Evolutionary conservation across 2,113 vertebrate genomes (phyloP).

Genomic region (Lophius piscatorius): DNA sequence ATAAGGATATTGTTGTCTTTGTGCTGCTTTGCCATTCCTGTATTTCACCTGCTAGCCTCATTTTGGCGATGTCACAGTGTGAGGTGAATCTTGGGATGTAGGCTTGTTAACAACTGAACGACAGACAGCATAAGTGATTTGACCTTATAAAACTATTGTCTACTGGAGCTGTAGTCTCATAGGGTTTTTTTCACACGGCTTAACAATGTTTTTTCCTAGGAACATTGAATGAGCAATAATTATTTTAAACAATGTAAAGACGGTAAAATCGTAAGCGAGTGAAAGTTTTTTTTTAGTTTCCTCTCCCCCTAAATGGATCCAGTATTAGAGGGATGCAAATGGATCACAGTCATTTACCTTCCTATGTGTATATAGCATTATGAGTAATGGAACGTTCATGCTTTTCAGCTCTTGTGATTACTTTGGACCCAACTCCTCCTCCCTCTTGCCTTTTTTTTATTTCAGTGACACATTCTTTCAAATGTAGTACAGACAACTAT

Average conservation of each 20-base stretch:
- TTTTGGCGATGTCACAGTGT: not conserved
- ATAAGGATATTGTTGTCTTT: not conserved
- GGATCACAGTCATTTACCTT: slow-evolving; percentile 79
- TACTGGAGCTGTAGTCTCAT: slow-evolving; percentile 1
- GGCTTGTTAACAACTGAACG: not conserved
- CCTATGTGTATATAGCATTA: slow-evolving; percentile 74
- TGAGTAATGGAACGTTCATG: slow-evolving; percentile 81
- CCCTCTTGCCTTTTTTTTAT: slow-evolving; percentile 68
- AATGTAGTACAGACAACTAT: slow-evolving; percentile 65
- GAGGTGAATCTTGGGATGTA: not conserved
- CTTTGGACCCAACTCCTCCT: slow-evolving; percentile 66
- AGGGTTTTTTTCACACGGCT: slow-evolving; percentile 4
- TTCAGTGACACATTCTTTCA: slow-evolving; percentile 70
- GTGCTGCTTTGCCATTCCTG: too few relatives aligned
- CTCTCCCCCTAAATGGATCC: slow-evolving; percentile 63
- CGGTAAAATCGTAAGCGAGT: too few relatives aligned
- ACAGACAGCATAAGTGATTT: not conserved
- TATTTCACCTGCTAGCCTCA: too few relatives aligned
- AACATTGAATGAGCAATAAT: slow-evolving; percentile 21
- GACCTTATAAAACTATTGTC: not conserved
- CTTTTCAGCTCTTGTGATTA: slow-evolving; percentile 78
- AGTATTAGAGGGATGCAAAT: slow-evolving; percentile 66
- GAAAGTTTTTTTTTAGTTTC: slow-evolving; percentile 46
- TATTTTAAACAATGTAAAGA: slow-evolving; percentile 48
- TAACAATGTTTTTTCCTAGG: slow-evolving; percentile 10